These are phyloP conservation scores for Gymnogyps californianus DNA, from an alignment of 2,113 vertebrate species.

Conservation along the genomic window DNA sequence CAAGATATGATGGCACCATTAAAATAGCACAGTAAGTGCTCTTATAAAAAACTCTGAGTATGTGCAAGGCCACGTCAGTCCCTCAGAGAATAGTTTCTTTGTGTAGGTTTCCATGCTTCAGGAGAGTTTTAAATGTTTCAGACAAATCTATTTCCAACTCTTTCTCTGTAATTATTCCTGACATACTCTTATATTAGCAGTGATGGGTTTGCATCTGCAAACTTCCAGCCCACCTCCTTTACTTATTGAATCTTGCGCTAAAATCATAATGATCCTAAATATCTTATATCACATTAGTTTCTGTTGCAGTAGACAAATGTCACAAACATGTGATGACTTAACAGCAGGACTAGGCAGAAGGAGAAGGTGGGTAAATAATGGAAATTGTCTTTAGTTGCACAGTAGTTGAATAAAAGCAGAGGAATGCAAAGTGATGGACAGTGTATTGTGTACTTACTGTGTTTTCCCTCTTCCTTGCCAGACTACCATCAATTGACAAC, in stretches of 20 bases:
- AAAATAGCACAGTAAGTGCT: background rate
- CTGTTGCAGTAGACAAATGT: background rate
- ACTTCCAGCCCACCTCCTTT: background rate
- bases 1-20: background rate
- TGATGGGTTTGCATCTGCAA: background rate
- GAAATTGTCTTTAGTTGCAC: background rate
- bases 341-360: background rate
- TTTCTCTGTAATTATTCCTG: background rate
- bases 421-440: background rate
- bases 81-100: background rate
- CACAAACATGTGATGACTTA: background rate
- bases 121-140: slow-evolving; percentile 5
- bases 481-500: background rate
- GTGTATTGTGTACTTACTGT: background rate
- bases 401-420: background rate
- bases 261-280: background rate
- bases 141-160: slow-evolving; percentile 11
- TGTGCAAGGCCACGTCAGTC: background rate
- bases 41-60: background rate
- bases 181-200: background rate
- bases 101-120: background rate
- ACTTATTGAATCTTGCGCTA: background rate
- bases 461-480: background rate
- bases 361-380: background rate
- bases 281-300: background rate